phyloP scores from a whole-genome alignment of 2,113 vertebrate species.

The Sphaerodactylus townsendi region DNA sequence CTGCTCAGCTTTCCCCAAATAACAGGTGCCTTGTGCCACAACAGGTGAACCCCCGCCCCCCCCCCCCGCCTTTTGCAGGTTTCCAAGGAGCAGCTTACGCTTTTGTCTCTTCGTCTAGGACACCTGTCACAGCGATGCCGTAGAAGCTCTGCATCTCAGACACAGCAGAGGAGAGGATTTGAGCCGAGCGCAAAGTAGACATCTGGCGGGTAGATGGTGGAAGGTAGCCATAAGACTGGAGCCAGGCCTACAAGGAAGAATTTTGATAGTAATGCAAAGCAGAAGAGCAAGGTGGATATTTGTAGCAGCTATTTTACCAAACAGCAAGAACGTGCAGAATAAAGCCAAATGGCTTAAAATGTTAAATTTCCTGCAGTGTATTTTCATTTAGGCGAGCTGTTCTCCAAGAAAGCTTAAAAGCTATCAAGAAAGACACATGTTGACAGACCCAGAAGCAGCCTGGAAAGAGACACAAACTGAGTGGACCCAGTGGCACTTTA shows the following conservation, averaged over 20 bases:
- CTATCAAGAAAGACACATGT: too few species aligned
- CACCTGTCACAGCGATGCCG: constrained; percentile 86
- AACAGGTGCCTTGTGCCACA: too few species aligned
- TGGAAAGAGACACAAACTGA: too few species aligned
- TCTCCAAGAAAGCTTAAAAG: too few species aligned
- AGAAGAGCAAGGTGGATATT: not conserved
- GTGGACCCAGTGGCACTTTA: too few species aligned
- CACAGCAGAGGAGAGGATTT: constrained; percentile 87
- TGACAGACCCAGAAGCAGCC: too few species aligned
- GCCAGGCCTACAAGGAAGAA: constrained; percentile 83
- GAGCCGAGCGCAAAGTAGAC: constrained; percentile 93
- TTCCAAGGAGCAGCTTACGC: constrained; percentile 75
- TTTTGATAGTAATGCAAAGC: fast-evolving
- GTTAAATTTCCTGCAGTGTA: too few species aligned
- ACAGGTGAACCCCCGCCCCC: not conserved
- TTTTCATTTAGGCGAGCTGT: not conserved
- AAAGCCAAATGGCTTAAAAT: not conserved
- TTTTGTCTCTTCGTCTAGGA: constrained; percentile 82
- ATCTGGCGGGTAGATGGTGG: constrained; percentile 89
- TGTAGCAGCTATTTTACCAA: fast-evolving
- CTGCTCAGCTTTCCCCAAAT: not conserved
- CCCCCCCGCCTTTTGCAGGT: not conserved
- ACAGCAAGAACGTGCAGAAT: too few species aligned
- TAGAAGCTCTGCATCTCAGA: constrained; percentile 95
- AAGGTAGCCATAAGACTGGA: constrained; percentile 91